Evolutionary conservation across 2,888 invertebrate species (phyloP), one percentile per base, ranked within the genome.

Genomic region (Acanthosepion esculentum): DNA sequence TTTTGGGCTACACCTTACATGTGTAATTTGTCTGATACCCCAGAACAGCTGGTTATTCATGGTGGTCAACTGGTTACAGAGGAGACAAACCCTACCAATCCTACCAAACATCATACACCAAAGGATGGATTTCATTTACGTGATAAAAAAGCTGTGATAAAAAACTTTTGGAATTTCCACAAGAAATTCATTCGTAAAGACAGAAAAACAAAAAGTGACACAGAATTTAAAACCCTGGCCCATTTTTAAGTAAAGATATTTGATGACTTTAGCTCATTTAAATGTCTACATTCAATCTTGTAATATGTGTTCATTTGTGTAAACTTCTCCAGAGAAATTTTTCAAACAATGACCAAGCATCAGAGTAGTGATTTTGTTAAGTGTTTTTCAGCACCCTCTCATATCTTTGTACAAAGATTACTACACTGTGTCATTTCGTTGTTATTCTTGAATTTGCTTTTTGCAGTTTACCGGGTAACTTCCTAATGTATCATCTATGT

Each of bases 151-250:
- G 93, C 93, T 93, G 93, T 93, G 93, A 93, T 93, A 53, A 93
- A 93, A 93, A 93, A 93, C 29, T 93, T 93, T 93, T 93, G 93
- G 93, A 93, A 93, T 93, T 93, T 93, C n/a, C 93, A 93, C 48
- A 93, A 93, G 93, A 93, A 93, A 12, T 93, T 93, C 53, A 93
- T 93, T 12, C 93, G 93, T 48, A 93, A 93, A 53, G 53, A 93
- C 26, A 50, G 50, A 50, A 48, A 93, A 26, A 50, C 48, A 29
- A 93, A 93, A 48, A n/a, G 53, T 93, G 53, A 93, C 48, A 53
- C 93, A 48, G 93, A 93, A 93, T 93, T 93, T 93, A 93, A 93
- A 29, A 93, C 93, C n/a, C 50, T 93, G 48, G 93, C 93, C 29
- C 93, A 93, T 48, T 20, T 93, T 53, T 93, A 48, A 93, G 53